Percentiles rank a stretch among this genome's conserved stretches.
Evolutionary conservation across 1,140 invertebrate genomes (phyloP).

Genomic region (Matsumurasca onukii): DNA sequence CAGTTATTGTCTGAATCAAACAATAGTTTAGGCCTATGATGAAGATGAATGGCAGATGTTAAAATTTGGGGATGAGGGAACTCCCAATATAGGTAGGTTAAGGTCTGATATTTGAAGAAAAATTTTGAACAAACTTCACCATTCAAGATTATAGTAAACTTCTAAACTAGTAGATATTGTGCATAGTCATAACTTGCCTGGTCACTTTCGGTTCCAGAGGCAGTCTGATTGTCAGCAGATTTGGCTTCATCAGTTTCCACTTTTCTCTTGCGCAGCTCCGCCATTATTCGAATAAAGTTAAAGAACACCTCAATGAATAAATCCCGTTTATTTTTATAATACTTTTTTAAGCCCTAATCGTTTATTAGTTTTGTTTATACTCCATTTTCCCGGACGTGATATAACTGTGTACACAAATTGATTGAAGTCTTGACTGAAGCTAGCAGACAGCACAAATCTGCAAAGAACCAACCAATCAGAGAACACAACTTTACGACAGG

Average conservation of each 20-base stretch:
- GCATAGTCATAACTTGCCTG: constrained; percentile 36
- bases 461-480: constrained; percentile 10
- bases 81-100: too few relatives aligned
- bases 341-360: background rate
- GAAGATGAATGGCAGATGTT: too few relatives aligned
- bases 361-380: constrained; percentile 15
- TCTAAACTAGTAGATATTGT: too few relatives aligned
- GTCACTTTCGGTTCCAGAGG: constrained; percentile 35
- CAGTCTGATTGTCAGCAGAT: constrained; percentile 23
- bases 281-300: constrained; percentile 20
- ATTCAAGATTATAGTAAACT: too few relatives aligned
- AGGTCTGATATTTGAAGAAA: too few relatives aligned
- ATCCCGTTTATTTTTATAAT: background rate
- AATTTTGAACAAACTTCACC: too few relatives aligned
- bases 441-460: constrained; percentile 16
- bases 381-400: constrained; percentile 1
- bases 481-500: background rate
- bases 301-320: background rate
- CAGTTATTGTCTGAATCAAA: too few relatives aligned
- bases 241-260: constrained; percentile 21
- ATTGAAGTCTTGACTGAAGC: background rate
- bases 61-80: too few relatives aligned
- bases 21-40: too few relatives aligned
- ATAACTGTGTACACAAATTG: background rate
- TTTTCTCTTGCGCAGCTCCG: constrained; percentile 37